These are phyloP conservation scores for Iphiclides podalirius DNA, from an alignment of 2,888 invertebrate species.

Conservation along the genomic window DNA sequence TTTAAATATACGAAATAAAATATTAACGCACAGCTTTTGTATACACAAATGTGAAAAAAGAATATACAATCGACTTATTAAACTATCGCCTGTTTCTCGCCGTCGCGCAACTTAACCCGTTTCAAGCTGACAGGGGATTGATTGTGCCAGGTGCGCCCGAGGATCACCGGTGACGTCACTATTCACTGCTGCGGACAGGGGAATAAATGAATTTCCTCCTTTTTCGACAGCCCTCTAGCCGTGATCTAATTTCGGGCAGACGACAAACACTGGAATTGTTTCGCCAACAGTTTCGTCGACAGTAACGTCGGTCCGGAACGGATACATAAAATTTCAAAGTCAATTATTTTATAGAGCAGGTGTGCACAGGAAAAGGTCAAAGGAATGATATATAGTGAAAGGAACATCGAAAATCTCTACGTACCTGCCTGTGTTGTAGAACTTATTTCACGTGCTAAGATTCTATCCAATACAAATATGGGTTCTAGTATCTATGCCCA, in stretches of 20 bases:
- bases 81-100: conserved; percentile 8
- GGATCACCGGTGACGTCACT: conserved; percentile 37
- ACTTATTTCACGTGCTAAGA: too few species aligned
- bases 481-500: too few species aligned
- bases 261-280: conserved; percentile 3
- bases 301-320: neutral
- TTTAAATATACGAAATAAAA: too few species aligned
- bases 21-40: too few species aligned
- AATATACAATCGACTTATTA: conserved; percentile 7
- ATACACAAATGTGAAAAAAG: neutral
- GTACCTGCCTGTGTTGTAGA: too few species aligned
- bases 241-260: conserved; percentile 16
- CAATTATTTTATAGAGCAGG: too few species aligned
- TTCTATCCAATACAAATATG: too few species aligned
- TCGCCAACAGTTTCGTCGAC: conserved; percentile 2
- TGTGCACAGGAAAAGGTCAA: too few species aligned
- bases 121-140: conserved; percentile 47
- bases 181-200: conserved; percentile 34
- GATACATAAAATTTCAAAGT: neutral
- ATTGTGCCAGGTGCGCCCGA: conserved; percentile 46
- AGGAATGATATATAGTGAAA: too few species aligned
- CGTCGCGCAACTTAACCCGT: conserved; percentile 37
- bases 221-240: conserved; percentile 22
- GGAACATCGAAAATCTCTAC: too few species aligned
- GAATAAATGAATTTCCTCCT: conserved; percentile 30